These are phyloP conservation scores for Pseudomyrmex pallidus DNA, from an alignment of 1,140 invertebrate species.

Conservation along the genomic window DNA sequence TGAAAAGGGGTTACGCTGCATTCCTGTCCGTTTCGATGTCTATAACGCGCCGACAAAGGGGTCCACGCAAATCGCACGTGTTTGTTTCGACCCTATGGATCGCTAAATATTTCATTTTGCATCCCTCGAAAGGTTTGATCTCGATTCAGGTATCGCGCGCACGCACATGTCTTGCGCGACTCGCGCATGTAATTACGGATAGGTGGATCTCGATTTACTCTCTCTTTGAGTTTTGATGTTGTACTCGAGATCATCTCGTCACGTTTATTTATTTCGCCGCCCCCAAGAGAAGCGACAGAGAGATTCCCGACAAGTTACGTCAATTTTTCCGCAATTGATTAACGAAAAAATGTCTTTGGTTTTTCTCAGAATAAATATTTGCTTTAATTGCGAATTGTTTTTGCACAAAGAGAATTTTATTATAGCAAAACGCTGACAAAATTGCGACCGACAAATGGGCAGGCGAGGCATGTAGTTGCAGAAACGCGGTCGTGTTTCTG, in stretches of 20 bases:
- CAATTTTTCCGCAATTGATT: too few relatives aligned
- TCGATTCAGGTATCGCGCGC: slow-evolving; percentile 80
- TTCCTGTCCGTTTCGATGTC: slow-evolving; percentile 69
- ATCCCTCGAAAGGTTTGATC: slow-evolving; percentile 81
- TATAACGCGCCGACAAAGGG: slow-evolving; percentile 71
- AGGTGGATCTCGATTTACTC: slow-evolving; percentile 18
- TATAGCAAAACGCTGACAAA: background rate
- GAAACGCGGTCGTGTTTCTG: slow-evolving; percentile 45
- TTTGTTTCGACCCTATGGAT: slow-evolving; percentile 72
- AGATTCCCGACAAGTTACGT: too few relatives aligned
- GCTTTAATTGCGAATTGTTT: too few relatives aligned
- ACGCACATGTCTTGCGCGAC: slow-evolving; percentile 47
- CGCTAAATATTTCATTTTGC: slow-evolving; percentile 84
- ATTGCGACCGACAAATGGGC: background rate
- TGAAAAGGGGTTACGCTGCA: slow-evolving; percentile 69
- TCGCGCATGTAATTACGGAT: slow-evolving; percentile 22
- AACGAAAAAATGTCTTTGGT: too few relatives aligned
- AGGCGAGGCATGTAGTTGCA: slow-evolving; percentile 21
- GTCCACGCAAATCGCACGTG: slow-evolving; percentile 25
- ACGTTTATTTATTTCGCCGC: background rate
- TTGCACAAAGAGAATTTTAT: background rate
- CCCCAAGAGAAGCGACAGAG: too few relatives aligned
- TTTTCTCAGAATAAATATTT: too few relatives aligned
- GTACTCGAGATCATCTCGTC: background rate
- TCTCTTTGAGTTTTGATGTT: background rate